Conservation (phyloP, 2,888 invertebrate species). For the Stenolophus ochropezus region DNA sequence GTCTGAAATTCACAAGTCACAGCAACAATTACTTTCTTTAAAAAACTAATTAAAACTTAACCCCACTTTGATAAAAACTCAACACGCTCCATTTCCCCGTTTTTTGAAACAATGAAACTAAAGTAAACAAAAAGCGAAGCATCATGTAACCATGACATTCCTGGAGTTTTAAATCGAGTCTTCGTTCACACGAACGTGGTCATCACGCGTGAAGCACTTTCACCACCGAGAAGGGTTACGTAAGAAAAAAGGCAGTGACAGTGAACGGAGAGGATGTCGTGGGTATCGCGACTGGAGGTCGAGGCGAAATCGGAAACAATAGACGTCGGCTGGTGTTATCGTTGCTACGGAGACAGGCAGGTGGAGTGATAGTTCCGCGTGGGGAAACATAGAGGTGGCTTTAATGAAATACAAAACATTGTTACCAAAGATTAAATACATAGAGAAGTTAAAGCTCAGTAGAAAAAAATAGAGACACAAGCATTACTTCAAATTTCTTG, state of each 20-base stretch:
- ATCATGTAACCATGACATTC: conserved; percentile 31
- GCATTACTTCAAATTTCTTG: no score
- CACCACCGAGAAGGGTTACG: conserved; percentile 19
- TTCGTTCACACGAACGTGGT: conserved; percentile 18
- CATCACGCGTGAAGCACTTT: conserved; percentile 40
- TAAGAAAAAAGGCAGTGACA: conserved; percentile 5
- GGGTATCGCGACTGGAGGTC: conserved; percentile 39
- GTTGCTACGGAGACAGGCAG: conserved; percentile 1
- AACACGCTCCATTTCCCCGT: conserved; percentile 16
- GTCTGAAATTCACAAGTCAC: neutral
- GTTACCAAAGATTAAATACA: no score
- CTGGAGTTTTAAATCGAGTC: neutral
- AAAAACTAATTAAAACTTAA: neutral
- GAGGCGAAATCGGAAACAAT: conserved; percentile 40
- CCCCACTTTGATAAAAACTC: neutral
- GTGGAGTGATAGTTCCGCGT: conserved; percentile 39
- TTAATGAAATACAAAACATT: no score
- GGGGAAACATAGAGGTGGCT: conserved; percentile 5
- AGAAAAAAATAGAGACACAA: no score
- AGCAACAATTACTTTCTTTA: neutral
- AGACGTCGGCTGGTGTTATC: neutral
- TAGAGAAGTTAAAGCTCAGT: no score
- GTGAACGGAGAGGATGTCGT: neutral
- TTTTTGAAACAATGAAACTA: conserved; percentile 29
- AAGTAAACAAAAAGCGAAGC: conserved; percentile 43